A percentile compares a stretch with the other conserved stretches of the same genome.
Evolutionary conservation across 2,797 vertebrate species (phyloP).

Genomic region (Falco peregrinus): DNA sequence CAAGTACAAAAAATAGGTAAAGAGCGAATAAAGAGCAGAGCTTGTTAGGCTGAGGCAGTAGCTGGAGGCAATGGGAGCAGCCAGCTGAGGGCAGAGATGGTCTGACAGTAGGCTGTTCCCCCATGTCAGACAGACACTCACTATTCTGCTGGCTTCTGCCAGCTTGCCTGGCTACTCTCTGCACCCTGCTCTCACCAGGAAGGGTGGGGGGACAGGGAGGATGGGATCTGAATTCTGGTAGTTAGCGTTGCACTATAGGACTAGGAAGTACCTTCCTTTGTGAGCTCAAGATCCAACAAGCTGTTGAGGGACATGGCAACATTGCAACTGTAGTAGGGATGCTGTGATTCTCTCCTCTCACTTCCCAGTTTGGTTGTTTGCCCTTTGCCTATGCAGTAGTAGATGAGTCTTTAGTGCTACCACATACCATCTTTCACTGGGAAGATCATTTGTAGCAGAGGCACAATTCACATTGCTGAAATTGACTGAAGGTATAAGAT

Average conservation of each 20-base stretch:
- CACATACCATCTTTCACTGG: neutral
- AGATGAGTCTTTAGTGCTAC: neutral
- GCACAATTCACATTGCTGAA: neutral
- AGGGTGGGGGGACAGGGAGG: neutral
- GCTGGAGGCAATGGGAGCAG: neutral
- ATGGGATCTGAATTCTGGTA: neutral
- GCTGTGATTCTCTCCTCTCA: neutral
- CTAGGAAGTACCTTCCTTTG: neutral
- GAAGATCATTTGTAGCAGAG: neutral
- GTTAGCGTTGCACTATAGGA: neutral
- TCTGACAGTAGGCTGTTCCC: neutral
- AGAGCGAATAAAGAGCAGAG: neutral
- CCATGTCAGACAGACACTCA: neutral
- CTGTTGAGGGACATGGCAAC: neutral
- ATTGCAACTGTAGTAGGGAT: fast-evolving
- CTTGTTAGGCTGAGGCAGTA: neutral
- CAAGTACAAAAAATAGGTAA: neutral
- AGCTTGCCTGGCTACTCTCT: neutral
- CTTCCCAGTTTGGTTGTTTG: neutral
- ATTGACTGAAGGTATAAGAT: neutral
- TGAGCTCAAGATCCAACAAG: neutral
- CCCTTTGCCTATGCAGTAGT: neutral
- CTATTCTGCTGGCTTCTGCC: neutral
- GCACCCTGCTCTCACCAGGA: neutral
- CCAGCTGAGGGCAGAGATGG: neutral